Percentiles rank a stretch among this genome's conserved stretches.
phyloP scores from a whole-genome alignment of 1,140 invertebrate genomes.

The Heliconius nattereri region DNA sequence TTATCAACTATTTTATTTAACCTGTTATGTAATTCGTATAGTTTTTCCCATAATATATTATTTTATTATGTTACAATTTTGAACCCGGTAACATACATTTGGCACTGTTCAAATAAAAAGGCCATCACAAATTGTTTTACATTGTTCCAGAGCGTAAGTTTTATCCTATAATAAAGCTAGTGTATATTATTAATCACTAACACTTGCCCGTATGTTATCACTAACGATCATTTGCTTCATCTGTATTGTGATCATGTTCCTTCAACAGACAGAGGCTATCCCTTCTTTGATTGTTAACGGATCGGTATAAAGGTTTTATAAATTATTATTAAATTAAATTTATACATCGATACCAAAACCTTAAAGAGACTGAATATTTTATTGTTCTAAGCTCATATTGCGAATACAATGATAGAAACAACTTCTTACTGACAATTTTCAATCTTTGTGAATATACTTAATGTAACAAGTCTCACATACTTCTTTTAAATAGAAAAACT shows the following conservation, averaged over 20 bases:
- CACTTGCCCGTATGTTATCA: constrained; percentile 7
- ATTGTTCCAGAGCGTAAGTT: not conserved
- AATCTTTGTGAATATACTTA: constrained; percentile 4
- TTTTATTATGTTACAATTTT: constrained; percentile 9
- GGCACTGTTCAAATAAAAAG: not conserved
- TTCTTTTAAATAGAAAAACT: constrained; percentile 7
- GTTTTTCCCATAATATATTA: constrained; percentile 48
- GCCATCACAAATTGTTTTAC: constrained; percentile 13
- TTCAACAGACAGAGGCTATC: not conserved
- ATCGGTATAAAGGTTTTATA: not conserved
- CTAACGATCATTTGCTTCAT: not conserved
- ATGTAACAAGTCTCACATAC: constrained; percentile 17
- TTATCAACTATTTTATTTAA: constrained; percentile 52
- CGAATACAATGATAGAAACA: constrained; percentile 12
- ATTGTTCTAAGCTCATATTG: constrained; percentile 29
- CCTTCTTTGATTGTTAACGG: not conserved
- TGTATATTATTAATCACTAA: constrained; percentile 20
- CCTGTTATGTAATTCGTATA: constrained; percentile 77
- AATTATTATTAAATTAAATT: too few relatives aligned
- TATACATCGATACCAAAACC: constrained; percentile 29
- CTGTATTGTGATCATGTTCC: not conserved
- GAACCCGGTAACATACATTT: not conserved
- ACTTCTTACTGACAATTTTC: not conserved
- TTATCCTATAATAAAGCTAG: constrained; percentile 24
- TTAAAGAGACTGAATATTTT: constrained; percentile 25